Evolutionary conservation across 2,888 invertebrate species (phyloP).

Genomic region (Dione juno): DNA sequence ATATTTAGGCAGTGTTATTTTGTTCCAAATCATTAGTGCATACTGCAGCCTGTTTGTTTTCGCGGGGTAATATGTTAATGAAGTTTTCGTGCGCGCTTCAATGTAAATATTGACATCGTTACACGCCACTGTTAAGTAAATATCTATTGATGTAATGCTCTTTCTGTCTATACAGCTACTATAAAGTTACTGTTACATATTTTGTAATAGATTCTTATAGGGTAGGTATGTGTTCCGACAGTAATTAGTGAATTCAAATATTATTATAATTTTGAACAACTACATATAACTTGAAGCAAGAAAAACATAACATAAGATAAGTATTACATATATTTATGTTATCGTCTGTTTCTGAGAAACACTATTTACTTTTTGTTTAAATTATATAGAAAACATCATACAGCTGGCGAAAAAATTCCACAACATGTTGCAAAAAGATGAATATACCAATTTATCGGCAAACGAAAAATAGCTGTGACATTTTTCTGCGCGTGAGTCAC

Average conservation of each 20-base stretch:
- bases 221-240: no score
- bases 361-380: background rate
- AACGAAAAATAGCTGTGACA: background rate
- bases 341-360: no score
- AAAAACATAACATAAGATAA: no score
- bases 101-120: constrained; percentile 23
- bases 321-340: no score
- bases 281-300: no score
- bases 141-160: background rate
- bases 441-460: background rate
- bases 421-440: background rate
- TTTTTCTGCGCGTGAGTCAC: constrained; percentile 17
- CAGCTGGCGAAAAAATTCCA: background rate
- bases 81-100: constrained; percentile 27
- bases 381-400: background rate
- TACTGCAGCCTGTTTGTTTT: constrained; percentile 35
- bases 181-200: background rate
- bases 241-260: no score
- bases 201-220: background rate
- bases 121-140: constrained; percentile 24
- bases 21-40: constrained; percentile 37
- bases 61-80: constrained; percentile 31
- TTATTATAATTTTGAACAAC: no score
- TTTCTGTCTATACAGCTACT: background rate
- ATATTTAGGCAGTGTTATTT: constrained; percentile 33